Evolutionary conservation across 1,140 invertebrate species (phyloP).

Genomic region (Drosophila santomea): DNA sequence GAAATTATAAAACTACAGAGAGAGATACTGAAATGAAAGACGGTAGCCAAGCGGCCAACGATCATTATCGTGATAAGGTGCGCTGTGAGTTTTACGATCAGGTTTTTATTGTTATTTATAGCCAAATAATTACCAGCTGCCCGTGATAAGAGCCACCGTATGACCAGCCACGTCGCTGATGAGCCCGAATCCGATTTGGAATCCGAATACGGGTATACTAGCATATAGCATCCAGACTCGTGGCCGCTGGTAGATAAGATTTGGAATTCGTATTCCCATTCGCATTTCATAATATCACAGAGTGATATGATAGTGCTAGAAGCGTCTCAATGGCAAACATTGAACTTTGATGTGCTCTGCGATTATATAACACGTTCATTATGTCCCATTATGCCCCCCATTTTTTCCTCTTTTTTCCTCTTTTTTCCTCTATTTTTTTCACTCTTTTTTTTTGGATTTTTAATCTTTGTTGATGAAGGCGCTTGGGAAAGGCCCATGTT

Average conservation of each 20-base stretch:
- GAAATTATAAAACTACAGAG: background rate
- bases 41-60: constrained; percentile 16
- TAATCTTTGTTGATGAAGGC: background rate
- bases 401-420: background rate
- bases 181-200: constrained; percentile 25
- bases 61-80: constrained; percentile 39
- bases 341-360: constrained; percentile 42
- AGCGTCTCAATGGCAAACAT: constrained; percentile 48
- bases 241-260: constrained; percentile 36
- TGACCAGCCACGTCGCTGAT: constrained; percentile 47
- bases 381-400: constrained; percentile 25
- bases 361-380: constrained; percentile 50
- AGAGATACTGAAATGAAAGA: background rate
- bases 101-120: constrained; percentile 78
- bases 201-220: constrained; percentile 6
- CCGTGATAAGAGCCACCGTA: constrained; percentile 53
- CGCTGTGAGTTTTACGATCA: constrained; percentile 48
- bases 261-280: constrained; percentile 29
- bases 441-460: background rate
- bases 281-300: constrained; percentile 48
- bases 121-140: constrained; percentile 66
- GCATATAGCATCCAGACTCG: constrained; percentile 29
- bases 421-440: background rate
- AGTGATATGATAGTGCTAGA: constrained; percentile 49
- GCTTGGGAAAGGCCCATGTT: constrained; percentile 28